A percentile compares a stretch with the other conserved stretches of the same genome.
phyloP scores from a whole-genome alignment of 1,140 invertebrate genomes.

The Lerema accius region DNA sequence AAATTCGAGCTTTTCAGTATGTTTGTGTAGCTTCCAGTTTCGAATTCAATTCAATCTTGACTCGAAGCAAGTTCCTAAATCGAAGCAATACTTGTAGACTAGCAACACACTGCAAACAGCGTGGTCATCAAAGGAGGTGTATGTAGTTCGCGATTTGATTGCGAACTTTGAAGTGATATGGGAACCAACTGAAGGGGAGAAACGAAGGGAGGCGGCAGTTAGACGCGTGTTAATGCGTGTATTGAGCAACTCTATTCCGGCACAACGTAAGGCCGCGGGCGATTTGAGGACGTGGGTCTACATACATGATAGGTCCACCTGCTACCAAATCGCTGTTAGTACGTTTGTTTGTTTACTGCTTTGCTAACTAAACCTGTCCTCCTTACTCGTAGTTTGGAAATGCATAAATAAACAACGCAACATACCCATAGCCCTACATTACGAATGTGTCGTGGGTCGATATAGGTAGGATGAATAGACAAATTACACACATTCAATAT shows the following conservation, averaged over 20 bases:
- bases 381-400: too few species aligned
- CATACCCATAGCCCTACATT: too few species aligned
- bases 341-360: constrained; percentile 2
- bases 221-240: constrained; percentile 87
- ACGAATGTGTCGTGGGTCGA: too few species aligned
- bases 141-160: constrained; percentile 88
- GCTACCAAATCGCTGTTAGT: constrained; percentile 86
- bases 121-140: constrained; percentile 86
- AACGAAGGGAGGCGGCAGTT: constrained; percentile 88
- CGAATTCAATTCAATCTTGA: too few species aligned
- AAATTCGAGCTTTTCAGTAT: too few species aligned
- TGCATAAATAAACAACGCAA: too few species aligned
- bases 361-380: too few species aligned
- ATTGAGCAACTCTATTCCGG: constrained; percentile 81
- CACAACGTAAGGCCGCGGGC: constrained; percentile 87
- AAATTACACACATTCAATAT: too few species aligned
- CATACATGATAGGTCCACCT: constrained; percentile 81
- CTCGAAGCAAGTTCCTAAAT: too few species aligned
- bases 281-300: constrained; percentile 93
- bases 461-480: too few species aligned
- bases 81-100: constrained; percentile 42
- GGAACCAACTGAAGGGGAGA: constrained; percentile 79
- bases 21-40: too few species aligned
- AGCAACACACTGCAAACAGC: constrained; percentile 71
- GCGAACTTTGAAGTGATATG: constrained; percentile 81